Evolutionary conservation across 2,797 vertebrate genomes (phyloP), one percentile per base, ranked within the genome.

Genomic region (Triplophysa bombifrons): DNA sequence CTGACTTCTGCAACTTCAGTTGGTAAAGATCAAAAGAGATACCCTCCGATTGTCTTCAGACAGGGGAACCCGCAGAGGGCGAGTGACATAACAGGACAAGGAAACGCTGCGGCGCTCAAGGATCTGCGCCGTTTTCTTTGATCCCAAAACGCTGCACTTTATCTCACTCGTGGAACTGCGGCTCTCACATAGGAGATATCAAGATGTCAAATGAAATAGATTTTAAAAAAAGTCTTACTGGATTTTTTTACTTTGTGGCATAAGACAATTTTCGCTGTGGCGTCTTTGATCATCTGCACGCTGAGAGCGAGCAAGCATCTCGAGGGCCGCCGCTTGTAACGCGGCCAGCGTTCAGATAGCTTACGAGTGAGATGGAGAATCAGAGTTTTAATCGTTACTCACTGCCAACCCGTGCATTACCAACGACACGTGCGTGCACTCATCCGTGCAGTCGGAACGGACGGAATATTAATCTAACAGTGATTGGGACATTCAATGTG

Each of bases 181-280:
- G 74, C 78, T 82, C 85, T 84, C 88, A 83, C 85, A 76, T 87
- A 85, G 88, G 88, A 92, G 88, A 91, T 93, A 93, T 93, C 90
- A 92, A 93, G 91, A 92, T 91, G 91, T 93, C 90, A 93, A 90
- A 88, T 89, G 88, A 91, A 93, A 93, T 90, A 90, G 90, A 91
- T 88, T 91, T 90, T 85, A 88, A 87, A 86, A 86, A 85, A 86
- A 88, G 84, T 88, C 88, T 82, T 86, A 85, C 86, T 87, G 85
- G 76, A 87, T 77, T 63, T 83, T 84, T 86, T 85, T 88, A 22
- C 85, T 88, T 48, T 51, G 82, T 90, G 86, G 87, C 80, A 84
- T 86, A 85, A 88, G 87, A 89, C 86, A 78, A 78, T 87, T 90
- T 90, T 86, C 71, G 81, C 83, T 25, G 83, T 77, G 84, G 78